Evolutionary conservation across 2,113 vertebrate genomes (phyloP).

Genomic region (Coracopsis vasa): DNA sequence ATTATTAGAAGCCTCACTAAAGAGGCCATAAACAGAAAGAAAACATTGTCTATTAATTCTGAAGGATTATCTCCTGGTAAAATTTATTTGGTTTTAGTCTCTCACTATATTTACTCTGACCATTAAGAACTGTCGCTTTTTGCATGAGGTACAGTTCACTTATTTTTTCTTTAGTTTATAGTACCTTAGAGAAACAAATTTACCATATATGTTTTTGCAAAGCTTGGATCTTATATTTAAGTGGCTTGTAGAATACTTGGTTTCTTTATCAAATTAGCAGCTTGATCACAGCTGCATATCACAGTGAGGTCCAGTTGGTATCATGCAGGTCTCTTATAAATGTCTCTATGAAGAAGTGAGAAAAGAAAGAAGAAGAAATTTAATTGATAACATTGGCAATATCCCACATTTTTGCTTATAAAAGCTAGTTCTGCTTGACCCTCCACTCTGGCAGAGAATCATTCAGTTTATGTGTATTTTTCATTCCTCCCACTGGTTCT

Average conservation of each 20-base stretch:
- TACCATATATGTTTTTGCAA: neutral
- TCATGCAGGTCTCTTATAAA: neutral
- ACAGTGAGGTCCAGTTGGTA: neutral
- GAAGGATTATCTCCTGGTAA: neutral
- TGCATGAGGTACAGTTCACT: neutral
- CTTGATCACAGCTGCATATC: neutral
- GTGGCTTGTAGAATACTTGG: neutral
- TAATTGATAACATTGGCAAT: neutral
- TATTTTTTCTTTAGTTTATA: neutral
- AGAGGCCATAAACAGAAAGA: neutral
- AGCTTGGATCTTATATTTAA: neutral
- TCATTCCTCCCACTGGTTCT: constrained; percentile 1
- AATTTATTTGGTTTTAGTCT: neutral
- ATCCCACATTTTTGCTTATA: neutral
- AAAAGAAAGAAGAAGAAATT: neutral
- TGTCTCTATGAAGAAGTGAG: neutral
- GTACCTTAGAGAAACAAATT: neutral
- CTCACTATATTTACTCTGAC: neutral
- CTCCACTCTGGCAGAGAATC: neutral
- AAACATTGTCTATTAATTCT: neutral
- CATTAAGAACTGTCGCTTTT: neutral
- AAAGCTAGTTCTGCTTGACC: neutral
- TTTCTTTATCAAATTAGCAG: neutral
- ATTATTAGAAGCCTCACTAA: neutral
- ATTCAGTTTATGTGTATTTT: constrained; percentile 1